Evolutionary conservation across 1,140 invertebrate genomes (phyloP).

Genomic region (Drosophila biarmipes): DNA sequence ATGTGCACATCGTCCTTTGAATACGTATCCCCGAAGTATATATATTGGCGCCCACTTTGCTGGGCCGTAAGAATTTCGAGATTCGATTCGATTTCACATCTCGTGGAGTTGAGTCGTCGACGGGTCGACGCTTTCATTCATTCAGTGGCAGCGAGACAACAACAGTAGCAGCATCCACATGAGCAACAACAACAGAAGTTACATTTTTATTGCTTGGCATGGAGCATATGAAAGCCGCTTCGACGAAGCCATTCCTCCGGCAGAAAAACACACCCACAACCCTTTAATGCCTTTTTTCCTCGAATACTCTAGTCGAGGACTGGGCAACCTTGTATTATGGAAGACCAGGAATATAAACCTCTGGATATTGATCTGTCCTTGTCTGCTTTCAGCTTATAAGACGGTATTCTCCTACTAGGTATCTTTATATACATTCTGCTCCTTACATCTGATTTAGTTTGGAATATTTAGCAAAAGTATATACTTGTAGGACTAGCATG

Average conservation of each 20-base stretch:
- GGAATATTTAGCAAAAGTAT: too few species aligned
- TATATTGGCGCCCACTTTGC: slow-evolving; percentile 58
- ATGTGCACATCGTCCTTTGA: slow-evolving; percentile 43
- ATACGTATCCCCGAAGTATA: slow-evolving; percentile 9
- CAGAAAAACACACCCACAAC: slow-evolving; percentile 32
- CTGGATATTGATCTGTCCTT: too few species aligned
- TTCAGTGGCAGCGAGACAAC: slow-evolving; percentile 42
- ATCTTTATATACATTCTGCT: too few species aligned
- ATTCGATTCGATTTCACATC: slow-evolving; percentile 77
- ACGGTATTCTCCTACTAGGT: too few species aligned
- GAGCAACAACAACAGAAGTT: slow-evolving; percentile 60
- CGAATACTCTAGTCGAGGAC: slow-evolving; percentile 18
- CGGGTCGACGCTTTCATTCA: slow-evolving; percentile 73
- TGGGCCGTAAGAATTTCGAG: slow-evolving; percentile 52
- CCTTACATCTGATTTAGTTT: too few species aligned
- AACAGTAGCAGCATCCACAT: slow-evolving; percentile 12
- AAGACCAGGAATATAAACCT: background rate
- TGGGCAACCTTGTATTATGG: background rate
- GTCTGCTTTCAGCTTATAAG: too few species aligned
- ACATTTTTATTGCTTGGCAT: slow-evolving; percentile 81
- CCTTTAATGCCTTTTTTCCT: slow-evolving; percentile 37
- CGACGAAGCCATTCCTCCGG: slow-evolving; percentile 28
- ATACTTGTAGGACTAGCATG: too few species aligned
- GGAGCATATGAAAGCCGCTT: slow-evolving; percentile 75
- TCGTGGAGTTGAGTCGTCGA: slow-evolving; percentile 65